Conservation (phyloP, 2,888 invertebrate genomes). For the Diarsia brunnea region DNA sequence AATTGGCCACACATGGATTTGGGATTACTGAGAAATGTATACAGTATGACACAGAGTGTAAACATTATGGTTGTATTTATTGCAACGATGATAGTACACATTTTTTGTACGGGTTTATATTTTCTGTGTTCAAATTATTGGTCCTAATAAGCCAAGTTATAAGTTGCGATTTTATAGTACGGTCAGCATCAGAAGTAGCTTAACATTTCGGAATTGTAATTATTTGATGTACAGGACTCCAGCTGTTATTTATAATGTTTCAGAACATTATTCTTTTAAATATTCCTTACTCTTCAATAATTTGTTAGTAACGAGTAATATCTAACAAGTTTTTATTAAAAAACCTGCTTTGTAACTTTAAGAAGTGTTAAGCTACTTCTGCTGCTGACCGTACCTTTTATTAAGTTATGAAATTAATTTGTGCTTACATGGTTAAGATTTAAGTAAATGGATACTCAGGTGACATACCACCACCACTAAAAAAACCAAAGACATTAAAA, state of each 20-base stretch:
- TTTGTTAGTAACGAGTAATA: too few species aligned
- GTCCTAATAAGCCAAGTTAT: not conserved
- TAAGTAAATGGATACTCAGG: not conserved
- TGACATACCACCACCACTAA: not conserved
- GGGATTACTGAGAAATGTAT: slow-evolving; percentile 59
- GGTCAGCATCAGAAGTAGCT: too few species aligned
- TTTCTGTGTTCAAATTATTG: not conserved
- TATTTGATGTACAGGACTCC: too few species aligned
- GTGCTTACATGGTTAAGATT: not conserved
- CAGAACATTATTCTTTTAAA: too few species aligned
- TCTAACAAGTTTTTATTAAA: too few species aligned
- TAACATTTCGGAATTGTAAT: too few species aligned
- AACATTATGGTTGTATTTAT: slow-evolving; percentile 26
- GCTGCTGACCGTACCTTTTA: not conserved
- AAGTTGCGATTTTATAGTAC: not conserved
- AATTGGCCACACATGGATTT: slow-evolving; percentile 69
- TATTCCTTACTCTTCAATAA: too few species aligned
- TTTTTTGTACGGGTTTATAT: not conserved
- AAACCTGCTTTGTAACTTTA: too few species aligned
- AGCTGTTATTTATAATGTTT: too few species aligned
- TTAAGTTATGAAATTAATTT: not conserved
- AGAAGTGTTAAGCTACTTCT: too few species aligned
- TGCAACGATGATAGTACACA: not conserved
- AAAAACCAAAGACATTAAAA: not conserved
- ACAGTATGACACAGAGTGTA: slow-evolving; percentile 56